A percentile compares a stretch with the other conserved stretches of the same genome.
These are phyloP conservation scores for Hypothenemus hampei DNA, from an alignment of 1,140 invertebrate genomes.

Conservation along the genomic window DNA sequence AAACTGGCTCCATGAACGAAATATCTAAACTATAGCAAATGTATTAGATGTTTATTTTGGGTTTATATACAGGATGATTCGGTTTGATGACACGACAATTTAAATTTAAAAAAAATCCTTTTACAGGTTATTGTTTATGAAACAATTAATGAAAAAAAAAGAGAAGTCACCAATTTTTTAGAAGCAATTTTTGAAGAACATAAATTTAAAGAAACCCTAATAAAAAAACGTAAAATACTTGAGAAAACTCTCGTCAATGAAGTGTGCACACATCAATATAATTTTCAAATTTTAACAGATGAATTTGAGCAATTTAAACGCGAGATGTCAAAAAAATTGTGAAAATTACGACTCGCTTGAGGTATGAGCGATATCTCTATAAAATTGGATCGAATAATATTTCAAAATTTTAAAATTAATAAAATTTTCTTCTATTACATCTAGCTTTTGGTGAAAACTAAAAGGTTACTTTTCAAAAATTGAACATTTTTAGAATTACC, in stretches of 20 bases:
- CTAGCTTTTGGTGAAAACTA: no score
- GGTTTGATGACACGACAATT: neutral
- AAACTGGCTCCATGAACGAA: neutral
- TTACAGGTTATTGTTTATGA: neutral
- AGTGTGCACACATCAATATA: slow-evolving; percentile 1
- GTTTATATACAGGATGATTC: neutral
- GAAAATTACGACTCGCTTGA: no score
- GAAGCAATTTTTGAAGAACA: slow-evolving; percentile 1
- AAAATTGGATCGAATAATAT: no score
- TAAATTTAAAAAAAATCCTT: neutral
- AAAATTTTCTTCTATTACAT: no score
- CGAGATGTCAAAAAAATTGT: no score
- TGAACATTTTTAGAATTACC: no score
- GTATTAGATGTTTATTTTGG: neutral
- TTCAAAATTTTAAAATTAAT: no score
- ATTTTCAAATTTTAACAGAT: neutral
- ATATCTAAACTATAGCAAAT: neutral
- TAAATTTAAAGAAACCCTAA: neutral
- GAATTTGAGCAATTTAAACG: slow-evolving; percentile 3
- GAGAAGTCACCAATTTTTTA: neutral
- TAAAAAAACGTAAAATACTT: neutral
- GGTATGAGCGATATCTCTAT: no score
- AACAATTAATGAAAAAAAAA: neutral
- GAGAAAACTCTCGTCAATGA: neutral
- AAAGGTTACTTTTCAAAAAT: no score